Evolutionary conservation across 2,888 invertebrate species (phyloP).

Genomic region (Agapostemon virescens): DNA sequence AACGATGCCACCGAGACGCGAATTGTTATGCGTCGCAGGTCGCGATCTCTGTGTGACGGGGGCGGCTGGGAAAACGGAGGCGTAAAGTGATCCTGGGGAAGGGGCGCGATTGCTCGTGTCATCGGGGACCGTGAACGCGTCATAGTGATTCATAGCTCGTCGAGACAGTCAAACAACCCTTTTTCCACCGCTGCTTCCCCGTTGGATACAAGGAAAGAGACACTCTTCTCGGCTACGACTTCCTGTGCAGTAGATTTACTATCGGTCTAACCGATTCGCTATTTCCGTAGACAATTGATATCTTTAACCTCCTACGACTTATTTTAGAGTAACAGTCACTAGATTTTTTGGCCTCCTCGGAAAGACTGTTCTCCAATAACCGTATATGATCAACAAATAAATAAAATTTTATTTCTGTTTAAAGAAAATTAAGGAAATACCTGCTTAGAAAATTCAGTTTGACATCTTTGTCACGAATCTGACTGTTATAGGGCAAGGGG

Average conservation of each 20-base stretch:
- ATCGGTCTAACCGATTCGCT: neutral
- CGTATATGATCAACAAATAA: too few relatives aligned
- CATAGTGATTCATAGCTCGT: conserved; percentile 13
- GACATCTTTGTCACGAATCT: too few relatives aligned
- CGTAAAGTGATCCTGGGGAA: conserved; percentile 48
- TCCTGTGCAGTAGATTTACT: neutral
- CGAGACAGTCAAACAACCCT: neutral
- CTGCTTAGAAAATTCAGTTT: too few relatives aligned
- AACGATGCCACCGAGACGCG: conserved; percentile 50
- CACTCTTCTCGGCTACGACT: neutral
- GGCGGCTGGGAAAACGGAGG: conserved; percentile 28
- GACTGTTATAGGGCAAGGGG: too few relatives aligned
- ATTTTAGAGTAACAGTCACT: too few relatives aligned
- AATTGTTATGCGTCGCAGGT: conserved; percentile 63
- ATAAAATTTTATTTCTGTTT: too few relatives aligned
- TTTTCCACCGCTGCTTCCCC: neutral
- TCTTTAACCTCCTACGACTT: neutral
- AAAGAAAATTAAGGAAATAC: too few relatives aligned
- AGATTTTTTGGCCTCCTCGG: too few relatives aligned
- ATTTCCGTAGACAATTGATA: neutral
- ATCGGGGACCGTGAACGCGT: neutral
- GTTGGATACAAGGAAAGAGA: neutral
- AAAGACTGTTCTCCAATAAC: too few relatives aligned
- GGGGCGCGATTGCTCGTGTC: conserved; percentile 22
- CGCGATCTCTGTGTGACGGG: conserved; percentile 41